A percentile compares a stretch with the other conserved stretches of the same genome.
Evolutionary conservation across 2,888 invertebrate species (phyloP).

Genomic region (Eurytoma californica): DNA sequence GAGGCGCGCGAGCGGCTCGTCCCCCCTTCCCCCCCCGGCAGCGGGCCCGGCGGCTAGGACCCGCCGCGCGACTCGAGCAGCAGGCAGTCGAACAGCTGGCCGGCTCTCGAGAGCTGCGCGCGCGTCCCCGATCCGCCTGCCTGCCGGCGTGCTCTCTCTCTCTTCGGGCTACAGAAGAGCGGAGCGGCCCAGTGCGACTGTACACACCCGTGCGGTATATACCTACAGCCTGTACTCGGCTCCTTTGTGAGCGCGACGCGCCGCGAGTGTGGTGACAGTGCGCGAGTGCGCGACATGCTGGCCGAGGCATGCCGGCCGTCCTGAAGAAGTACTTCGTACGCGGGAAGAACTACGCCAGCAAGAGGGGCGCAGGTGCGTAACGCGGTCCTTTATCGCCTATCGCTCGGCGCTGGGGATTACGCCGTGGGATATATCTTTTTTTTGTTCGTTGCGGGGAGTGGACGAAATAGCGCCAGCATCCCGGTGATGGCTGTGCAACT

Average conservation of each 20-base stretch:
- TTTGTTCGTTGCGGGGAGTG: neutral
- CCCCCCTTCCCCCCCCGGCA: neutral
- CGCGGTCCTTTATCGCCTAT: neutral
- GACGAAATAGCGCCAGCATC: neutral
- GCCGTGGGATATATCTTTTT: neutral
- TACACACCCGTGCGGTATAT: neutral
- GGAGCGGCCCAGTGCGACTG: neutral
- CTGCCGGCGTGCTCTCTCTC: constrained; percentile 7
- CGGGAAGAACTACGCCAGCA: constrained; percentile 12
- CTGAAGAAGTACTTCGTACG: constrained; percentile 14
- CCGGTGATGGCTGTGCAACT: neutral
- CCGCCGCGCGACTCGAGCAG: constrained; percentile 16
- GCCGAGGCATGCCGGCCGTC: constrained; percentile 14
- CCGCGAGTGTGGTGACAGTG: neutral
- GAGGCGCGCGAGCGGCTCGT: neutral
- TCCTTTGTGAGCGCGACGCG: too few species aligned
- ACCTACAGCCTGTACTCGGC: neutral
- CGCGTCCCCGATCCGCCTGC: neutral
- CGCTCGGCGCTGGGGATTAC: too few species aligned
- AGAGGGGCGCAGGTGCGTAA: neutral
- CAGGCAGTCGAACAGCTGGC: constrained; percentile 38
- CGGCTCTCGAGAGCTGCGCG: neutral
- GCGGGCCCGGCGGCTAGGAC: constrained; percentile 20
- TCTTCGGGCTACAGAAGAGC: neutral
- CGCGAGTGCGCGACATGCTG: neutral